phyloP scores from a whole-genome alignment of 2,113 vertebrate species.

The Anas platyrhynchos region DNA sequence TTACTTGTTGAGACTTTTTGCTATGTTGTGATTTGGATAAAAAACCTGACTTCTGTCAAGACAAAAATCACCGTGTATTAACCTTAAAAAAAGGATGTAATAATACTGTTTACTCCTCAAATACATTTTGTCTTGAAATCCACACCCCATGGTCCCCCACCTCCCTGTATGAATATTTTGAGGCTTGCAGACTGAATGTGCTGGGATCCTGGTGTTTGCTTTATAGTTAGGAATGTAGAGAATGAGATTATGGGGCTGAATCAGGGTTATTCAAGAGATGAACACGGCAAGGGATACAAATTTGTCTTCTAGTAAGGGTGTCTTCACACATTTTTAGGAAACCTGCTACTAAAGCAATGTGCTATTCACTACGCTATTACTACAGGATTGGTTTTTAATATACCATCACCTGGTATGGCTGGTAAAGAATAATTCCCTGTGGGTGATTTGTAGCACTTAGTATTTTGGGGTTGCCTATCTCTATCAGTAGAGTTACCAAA shows the following conservation, averaged over 20 bases:
- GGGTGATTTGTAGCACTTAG: not conserved
- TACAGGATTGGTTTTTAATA: not conserved
- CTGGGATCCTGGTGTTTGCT: not conserved
- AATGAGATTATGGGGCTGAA: accelerated
- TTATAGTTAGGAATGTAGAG: not conserved
- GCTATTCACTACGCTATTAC: not conserved
- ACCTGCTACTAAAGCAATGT: not conserved
- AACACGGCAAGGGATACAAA: not conserved
- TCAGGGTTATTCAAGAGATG: not conserved
- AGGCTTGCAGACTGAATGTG: not conserved
- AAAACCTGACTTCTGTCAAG: not conserved
- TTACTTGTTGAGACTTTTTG: not conserved
- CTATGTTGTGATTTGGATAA: not conserved
- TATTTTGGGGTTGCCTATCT: not conserved
- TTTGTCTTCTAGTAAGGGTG: not conserved
- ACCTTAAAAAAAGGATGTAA: not conserved
- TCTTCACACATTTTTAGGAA: not conserved
- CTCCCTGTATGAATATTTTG: not conserved
- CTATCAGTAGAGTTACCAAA: not conserved
- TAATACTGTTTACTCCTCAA: not conserved
- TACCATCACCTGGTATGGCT: not conserved
- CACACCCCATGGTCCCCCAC: accelerated
- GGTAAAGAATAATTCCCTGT: not conserved
- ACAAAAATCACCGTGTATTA: not conserved
- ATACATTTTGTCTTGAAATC: not conserved